Conservation (phyloP, 2,113 vertebrate genomes). For the Fulmarus glacialis region DNA sequence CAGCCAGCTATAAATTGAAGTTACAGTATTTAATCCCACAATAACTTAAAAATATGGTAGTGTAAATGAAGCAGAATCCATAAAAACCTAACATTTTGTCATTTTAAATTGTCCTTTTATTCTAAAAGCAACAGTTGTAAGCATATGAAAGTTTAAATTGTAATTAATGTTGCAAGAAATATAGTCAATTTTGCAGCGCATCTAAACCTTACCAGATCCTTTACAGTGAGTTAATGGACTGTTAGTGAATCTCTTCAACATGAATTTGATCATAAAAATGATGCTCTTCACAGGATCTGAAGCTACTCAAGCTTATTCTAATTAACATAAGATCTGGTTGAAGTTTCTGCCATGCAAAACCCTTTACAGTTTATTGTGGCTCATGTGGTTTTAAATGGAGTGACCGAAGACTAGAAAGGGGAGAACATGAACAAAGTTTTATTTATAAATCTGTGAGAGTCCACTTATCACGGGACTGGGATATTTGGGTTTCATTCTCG, state of each 20-base stretch:
- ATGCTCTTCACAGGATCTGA: background rate
- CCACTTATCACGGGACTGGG: background rate
- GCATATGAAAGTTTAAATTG: background rate
- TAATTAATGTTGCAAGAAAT: conserved; percentile 41
- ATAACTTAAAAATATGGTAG: background rate
- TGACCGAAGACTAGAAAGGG: background rate
- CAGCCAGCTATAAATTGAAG: background rate
- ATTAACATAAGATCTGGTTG: background rate
- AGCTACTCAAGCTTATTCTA: background rate
- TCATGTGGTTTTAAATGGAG: background rate
- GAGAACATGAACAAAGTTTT: background rate
- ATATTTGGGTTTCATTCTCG: background rate
- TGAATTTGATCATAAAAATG: background rate
- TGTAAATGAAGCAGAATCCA: background rate
- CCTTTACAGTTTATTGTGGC: background rate
- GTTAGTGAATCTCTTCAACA: background rate
- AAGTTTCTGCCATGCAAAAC: background rate
- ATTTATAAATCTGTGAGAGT: background rate
- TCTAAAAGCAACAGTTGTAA: background rate
- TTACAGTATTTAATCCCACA: background rate
- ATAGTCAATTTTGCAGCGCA: background rate
- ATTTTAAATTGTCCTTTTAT: background rate
- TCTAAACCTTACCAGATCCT: conserved; percentile 10
- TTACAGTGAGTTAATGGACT: background rate
- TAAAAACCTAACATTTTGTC: background rate